Base-by-base conservation (phyloP, 2,113 vertebrate genomes). In the Xenus cinereus region DNA sequence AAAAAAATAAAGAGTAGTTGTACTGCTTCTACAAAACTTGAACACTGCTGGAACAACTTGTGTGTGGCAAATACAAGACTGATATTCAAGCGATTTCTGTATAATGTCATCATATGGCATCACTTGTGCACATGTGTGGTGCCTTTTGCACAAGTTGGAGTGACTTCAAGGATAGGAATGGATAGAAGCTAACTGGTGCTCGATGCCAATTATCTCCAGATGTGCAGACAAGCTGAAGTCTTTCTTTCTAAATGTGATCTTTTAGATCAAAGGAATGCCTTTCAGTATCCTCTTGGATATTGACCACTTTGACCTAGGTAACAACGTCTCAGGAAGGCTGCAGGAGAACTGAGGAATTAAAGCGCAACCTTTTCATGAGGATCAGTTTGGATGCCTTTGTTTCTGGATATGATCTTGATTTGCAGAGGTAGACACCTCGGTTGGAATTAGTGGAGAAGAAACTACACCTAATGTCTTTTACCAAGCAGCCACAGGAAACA, bases 91-190 rank as follows among this genome's bases (percentile, higher is more conserved):
- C 12, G 33, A 24, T 17, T 86, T 84, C 39, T 56, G 24, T n/a
- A 32, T 66, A 5, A 19, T 41, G 18, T 39, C 18, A 41, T 28
- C 57, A 60, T 35, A 16, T 26, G n/a, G 59, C 59, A 35, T 60
- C 27, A 30, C 37, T 28, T 63, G 22, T 79, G 63, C 14, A 8
- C 4, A 1, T 4, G 4, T 26, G 7, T 28, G 41, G 6, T 0
- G 2, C 26, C 17, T 6, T 73, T 78, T 77, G 30, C 2, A 2
- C n/a, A 32, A 33, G 19, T 0, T 0, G 8, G n/a, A 2, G 8
- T 51, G 45, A 76, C 48, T 74, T 23, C 41, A 57, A 56, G 28
- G 4, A 9, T 8, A 13, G 27, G 6, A 84, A 41, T 30, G 16
- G 9, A 30, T 30, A 41, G 62, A 90, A 71, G 12, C 16, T 64